Base-by-base conservation (phyloP, 2,888 invertebrate species). In the Mimas tiliae region DNA sequence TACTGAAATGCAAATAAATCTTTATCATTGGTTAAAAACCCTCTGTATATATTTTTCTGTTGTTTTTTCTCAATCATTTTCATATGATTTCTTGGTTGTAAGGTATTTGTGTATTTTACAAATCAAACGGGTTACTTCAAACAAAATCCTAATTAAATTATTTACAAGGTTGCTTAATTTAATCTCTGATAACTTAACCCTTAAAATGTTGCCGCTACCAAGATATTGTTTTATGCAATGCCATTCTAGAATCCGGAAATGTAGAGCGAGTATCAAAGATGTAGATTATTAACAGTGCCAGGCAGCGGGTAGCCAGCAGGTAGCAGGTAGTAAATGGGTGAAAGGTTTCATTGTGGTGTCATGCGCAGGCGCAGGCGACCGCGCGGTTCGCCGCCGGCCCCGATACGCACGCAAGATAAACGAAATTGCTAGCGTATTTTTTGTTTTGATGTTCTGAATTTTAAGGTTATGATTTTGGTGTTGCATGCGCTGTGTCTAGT, bases 281-380 rank as follows among this genome's bases (percentile, higher is more conserved):
- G 66, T 66, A 63, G 66, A 68, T 67, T 67, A 63, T 63, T 63
- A 67, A 65, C 48, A 63, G 67, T 50, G 64, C 53, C 58, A 58
- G 45, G 64, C 47, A 53, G 34, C 53, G 33, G 47, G 63, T 65
- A 72, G 71, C 69, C 69, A 70, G 71, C 68, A 67, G 66, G 72
- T 72, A 72, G 63, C 67, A 71, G 65, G 72, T 72, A 72, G 73
- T 74, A 77, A 76, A 74, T 74, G 77, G 83, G 83, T 83, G 83
- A 85, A 84, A 85, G 84, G 84, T 78, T 73, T 81, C 81, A 82
- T 85, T 85, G 84, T 84, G 79, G 75, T 85, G 85, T 84, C 85
- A 80, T 65, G 74, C 72, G 70, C 69, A 64, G 27, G 71, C 65
- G 67, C 64, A 63, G 21, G 48, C 55, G 45, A 51, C 55, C 67